These are phyloP conservation scores for Maccullochella peelii DNA, from an alignment of 2,113 vertebrate species.

Conservation along the genomic window DNA sequence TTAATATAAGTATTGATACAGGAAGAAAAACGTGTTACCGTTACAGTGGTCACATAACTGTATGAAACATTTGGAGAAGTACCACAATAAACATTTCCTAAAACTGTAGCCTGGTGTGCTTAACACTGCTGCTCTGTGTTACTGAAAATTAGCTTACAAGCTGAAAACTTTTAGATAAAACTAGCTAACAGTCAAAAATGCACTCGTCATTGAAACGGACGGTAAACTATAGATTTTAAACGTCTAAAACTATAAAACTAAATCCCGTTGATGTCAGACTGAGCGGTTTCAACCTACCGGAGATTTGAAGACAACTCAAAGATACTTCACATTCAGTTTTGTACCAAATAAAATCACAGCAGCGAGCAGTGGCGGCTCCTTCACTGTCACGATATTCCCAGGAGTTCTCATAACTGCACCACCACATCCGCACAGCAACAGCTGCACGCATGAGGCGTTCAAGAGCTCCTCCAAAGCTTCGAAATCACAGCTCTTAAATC, in stretches of 20 bases:
- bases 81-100: neutral
- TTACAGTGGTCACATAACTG: neutral
- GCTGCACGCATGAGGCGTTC: slow-evolving; percentile 52
- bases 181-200: neutral
- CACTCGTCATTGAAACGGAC: neutral
- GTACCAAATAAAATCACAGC: rapidly evolving
- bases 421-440: slow-evolving; percentile 36
- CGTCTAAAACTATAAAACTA: neutral
- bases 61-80: neutral
- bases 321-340: neutral
- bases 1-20: too few relatives aligned
- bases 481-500: rapidly evolving
- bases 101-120: neutral
- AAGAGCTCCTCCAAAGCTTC: neutral
- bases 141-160: neutral
- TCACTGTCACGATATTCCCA: slow-evolving; percentile 1
- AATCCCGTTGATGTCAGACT: neutral
- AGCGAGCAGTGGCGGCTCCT: neutral
- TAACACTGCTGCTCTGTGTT: neutral
- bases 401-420: slow-evolving; percentile 12
- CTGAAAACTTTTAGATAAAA: neutral
- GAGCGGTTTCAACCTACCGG: slow-evolving; percentile 36
- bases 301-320: neutral
- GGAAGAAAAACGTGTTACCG: neutral
- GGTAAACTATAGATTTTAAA: neutral